A percentile compares a stretch with the other conserved stretches of the same genome.
Conservation (phyloP, 1,140 invertebrate species). For the Drosophila hydei region DNA sequence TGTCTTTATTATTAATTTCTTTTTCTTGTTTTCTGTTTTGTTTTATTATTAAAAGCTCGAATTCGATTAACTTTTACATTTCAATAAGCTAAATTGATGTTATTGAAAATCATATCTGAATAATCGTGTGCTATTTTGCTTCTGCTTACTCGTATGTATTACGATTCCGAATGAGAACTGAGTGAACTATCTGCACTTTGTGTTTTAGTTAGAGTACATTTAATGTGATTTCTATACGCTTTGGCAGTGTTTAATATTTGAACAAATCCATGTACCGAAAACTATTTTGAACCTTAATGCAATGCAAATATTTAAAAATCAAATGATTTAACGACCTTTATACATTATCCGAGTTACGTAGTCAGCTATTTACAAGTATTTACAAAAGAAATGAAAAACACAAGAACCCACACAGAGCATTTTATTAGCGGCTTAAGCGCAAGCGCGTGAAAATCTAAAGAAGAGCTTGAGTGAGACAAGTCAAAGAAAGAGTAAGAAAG, state of each 20-base stretch:
- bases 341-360: constrained; percentile 21
- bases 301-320: constrained; percentile 4
- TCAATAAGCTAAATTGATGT: constrained; percentile 58
- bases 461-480: constrained; percentile 20
- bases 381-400: constrained; percentile 47
- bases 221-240: constrained; percentile 77
- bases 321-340: constrained; percentile 32
- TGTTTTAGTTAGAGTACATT: constrained; percentile 52
- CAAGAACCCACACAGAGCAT: constrained; percentile 43
- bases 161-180: constrained; percentile 16
- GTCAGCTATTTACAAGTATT: constrained; percentile 69
- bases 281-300: constrained; percentile 17
- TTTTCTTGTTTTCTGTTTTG: constrained; percentile 41
- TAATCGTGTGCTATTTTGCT: constrained; percentile 42
- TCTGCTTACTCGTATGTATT: constrained; percentile 13
- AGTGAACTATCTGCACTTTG: constrained; percentile 30
- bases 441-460: constrained; percentile 47
- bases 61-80: constrained; percentile 74
- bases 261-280: constrained; percentile 67
- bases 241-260: constrained; percentile 80
- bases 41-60: constrained; percentile 80
- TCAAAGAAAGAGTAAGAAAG: constrained; percentile 28
- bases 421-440: constrained; percentile 50
- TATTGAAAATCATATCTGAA: constrained; percentile 40
- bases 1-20: constrained; percentile 26